Conservation (phyloP, 1,140 invertebrate species). For the Antheraea pernyi region DNA sequence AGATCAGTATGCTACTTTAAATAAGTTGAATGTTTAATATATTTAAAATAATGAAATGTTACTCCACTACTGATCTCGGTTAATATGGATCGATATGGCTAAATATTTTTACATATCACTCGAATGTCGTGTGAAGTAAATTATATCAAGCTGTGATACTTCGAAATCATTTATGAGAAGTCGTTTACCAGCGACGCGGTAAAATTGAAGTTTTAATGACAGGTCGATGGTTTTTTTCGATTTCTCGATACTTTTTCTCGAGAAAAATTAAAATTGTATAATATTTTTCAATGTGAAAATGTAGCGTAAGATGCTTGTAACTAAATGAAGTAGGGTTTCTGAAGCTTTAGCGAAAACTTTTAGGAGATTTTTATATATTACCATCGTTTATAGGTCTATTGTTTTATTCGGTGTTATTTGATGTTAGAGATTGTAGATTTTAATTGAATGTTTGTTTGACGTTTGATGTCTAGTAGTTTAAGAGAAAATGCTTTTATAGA, state of each 20-base stretch:
- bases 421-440: constrained; percentile 21
- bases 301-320: constrained; percentile 16
- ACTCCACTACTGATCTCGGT: too few species aligned
- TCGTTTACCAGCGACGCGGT: background rate
- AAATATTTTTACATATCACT: too few species aligned
- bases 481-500: constrained; percentile 69
- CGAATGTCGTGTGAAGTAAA: too few species aligned
- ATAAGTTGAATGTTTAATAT: background rate
- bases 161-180: constrained; percentile 15
- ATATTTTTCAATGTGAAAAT: constrained; percentile 16
- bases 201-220: background rate
- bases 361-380: constrained; percentile 47
- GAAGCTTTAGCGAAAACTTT: constrained; percentile 59
- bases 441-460: constrained; percentile 59
- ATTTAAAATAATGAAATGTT: too few species aligned
- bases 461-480: constrained; percentile 70
- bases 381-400: constrained; percentile 12
- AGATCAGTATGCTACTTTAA: background rate
- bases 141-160: constrained; percentile 52
- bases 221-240: background rate
- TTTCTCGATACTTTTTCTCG: constrained; percentile 63
- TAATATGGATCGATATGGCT: too few species aligned
- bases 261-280: constrained; percentile 27
- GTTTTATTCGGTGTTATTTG: background rate
- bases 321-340: constrained; percentile 47